Percentiles rank a stretch among this genome's conserved stretches.
These are phyloP conservation scores for Polyergus mexicanus DNA, from an alignment of 1,140 invertebrate genomes.

Conservation along the genomic window DNA sequence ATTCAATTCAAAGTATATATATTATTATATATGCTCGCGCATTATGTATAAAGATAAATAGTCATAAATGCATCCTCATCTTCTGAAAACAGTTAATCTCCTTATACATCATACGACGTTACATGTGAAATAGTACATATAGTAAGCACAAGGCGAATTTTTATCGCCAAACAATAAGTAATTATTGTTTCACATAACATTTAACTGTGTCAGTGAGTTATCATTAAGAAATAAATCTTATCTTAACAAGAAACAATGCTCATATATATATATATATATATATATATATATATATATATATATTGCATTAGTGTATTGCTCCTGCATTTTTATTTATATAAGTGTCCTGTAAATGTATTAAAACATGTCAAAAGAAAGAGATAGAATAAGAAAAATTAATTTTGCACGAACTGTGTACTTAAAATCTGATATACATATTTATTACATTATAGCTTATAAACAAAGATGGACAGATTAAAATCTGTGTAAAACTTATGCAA, in stretches of 20 bases:
- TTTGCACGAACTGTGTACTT: constrained; percentile 57
- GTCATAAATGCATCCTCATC: constrained; percentile 66
- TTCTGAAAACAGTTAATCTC: constrained; percentile 68
- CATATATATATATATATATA: neutral
- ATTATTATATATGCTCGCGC: neutral
- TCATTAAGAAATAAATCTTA: constrained; percentile 78
- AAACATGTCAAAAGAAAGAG: neutral
- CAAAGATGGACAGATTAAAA: constrained; percentile 63
- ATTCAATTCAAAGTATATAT: constrained; percentile 20
- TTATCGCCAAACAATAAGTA: constrained; percentile 65
- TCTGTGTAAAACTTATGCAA: constrained; percentile 70
- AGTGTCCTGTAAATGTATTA: constrained; percentile 31
- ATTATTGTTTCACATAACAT: constrained; percentile 76
- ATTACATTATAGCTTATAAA: constrained; percentile 69
- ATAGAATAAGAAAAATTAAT: constrained; percentile 37
- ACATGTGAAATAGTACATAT: constrained; percentile 75
- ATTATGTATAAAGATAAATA: neutral
- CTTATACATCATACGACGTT: constrained; percentile 67
- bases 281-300: neutral
- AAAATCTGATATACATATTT: constrained; percentile 74
- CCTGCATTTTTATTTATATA: constrained; percentile 55
- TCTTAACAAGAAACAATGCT: constrained; percentile 57
- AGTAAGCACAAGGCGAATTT: constrained; percentile 72
- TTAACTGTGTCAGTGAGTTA: constrained; percentile 77
- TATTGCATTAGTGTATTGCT: constrained; percentile 52